Evolutionary conservation across 2,113 vertebrate species (phyloP).

Genomic region (Plecturocebus donacophilus): DNA sequence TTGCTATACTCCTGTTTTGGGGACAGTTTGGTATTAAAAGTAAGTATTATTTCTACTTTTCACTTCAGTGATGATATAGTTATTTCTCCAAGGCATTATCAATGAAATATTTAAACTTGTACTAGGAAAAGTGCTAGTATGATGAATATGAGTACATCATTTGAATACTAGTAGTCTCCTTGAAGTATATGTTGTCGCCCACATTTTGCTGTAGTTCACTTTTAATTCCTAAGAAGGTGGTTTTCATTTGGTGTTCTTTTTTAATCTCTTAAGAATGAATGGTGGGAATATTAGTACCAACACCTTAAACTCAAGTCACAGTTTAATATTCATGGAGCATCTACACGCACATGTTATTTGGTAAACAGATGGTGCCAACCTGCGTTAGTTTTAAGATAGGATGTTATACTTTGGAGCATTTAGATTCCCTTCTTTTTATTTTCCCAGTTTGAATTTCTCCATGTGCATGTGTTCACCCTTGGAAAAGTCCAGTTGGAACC

Average conservation of each 20-base stretch:
- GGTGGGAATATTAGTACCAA: neutral
- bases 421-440: neutral
- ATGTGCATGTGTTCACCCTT: neutral
- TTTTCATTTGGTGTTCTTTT: neutral
- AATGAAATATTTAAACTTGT: neutral
- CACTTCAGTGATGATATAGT: slow-evolving; percentile 43
- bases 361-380: neutral
- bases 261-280: neutral
- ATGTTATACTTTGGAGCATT: neutral
- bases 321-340: neutral
- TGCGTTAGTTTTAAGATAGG: neutral
- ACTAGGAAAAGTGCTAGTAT: neutral
- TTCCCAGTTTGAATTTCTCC: neutral
- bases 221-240: neutral
- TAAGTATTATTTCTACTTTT: slow-evolving; percentile 81
- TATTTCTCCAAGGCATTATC: neutral
- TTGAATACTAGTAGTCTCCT: neutral
- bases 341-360: neutral
- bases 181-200: neutral
- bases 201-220: neutral
- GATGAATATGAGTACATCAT: neutral
- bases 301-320: neutral
- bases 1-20: slow-evolving; percentile 79
- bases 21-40: slow-evolving; percentile 81
- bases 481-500: neutral